Evolutionary conservation across 2,797 vertebrate genomes (phyloP).

Genomic region (Cryptoprocta ferox): DNA sequence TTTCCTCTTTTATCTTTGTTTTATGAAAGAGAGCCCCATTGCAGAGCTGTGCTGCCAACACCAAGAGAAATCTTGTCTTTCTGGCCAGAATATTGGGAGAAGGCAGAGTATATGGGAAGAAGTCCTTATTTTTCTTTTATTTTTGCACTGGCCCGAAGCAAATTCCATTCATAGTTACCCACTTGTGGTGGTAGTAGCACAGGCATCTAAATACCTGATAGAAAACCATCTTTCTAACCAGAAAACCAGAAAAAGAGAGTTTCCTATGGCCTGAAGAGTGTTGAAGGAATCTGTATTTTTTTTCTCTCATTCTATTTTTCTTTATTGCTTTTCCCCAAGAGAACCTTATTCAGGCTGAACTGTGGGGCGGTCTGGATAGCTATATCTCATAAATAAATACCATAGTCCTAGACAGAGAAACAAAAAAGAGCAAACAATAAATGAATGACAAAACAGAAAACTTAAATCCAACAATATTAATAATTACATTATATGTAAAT

Average conservation of each 20-base stretch:
- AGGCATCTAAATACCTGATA: neutral
- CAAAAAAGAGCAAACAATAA: neutral
- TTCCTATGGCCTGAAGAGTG: neutral
- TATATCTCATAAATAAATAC: neutral
- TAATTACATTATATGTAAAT: neutral
- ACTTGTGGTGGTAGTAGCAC: neutral
- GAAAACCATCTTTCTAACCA: neutral
- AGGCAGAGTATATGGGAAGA: neutral
- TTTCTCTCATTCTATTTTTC: neutral
- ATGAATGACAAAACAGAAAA: neutral
- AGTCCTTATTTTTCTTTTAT: no score
- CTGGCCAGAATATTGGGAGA: neutral
- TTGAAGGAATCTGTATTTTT: neutral
- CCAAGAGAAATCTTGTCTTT: neutral
- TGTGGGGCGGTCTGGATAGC: neutral
- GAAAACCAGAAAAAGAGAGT: neutral
- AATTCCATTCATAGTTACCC: neutral
- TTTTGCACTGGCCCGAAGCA: neutral
- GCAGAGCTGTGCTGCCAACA: neutral
- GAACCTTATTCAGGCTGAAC: neutral
- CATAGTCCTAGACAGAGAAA: neutral
- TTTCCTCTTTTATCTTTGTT: neutral
- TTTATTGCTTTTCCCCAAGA: neutral
- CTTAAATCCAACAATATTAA: neutral
- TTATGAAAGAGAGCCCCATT: neutral